Percentiles rank a stretch among this genome's conserved stretches.
Conservation (phyloP, 2,113 vertebrate genomes). For the Penelope pileata region DNA sequence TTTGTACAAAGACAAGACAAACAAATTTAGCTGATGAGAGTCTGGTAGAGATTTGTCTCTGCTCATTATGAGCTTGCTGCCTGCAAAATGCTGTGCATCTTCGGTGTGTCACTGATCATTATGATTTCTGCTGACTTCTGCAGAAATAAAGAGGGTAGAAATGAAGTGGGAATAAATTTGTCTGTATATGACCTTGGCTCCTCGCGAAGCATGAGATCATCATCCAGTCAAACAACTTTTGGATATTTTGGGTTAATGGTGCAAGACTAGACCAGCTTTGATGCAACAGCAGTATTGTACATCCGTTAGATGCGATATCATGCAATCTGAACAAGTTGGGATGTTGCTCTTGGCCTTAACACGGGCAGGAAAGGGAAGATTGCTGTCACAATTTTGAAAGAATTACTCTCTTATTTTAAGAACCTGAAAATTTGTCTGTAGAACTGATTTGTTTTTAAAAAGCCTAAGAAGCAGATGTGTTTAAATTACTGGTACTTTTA, state of each 20-base stretch:
- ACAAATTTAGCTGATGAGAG: background rate
- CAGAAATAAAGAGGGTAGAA: background rate
- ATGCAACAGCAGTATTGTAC: background rate
- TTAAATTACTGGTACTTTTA: background rate
- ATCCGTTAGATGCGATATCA: rapidly evolving
- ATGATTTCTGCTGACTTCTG: background rate
- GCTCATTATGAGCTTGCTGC: background rate
- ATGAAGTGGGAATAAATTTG: background rate
- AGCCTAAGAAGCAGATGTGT: background rate
- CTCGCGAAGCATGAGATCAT: background rate
- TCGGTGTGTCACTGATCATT: background rate
- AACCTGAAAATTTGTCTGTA: background rate
- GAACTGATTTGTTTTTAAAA: background rate
- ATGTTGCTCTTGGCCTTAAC: background rate
- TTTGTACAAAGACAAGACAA: rapidly evolving
- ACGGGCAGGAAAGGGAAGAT: background rate
- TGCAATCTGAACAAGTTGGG: background rate
- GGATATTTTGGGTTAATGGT: background rate
- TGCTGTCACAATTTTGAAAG: background rate
- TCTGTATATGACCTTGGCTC: background rate
- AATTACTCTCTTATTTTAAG: background rate
- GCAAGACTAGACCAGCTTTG: background rate
- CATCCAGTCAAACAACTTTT: background rate
- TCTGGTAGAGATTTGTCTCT: background rate
- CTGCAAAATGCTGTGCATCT: background rate